Conservation (phyloP, 2,888 invertebrate species). For the Lycophotia porphyrea region DNA sequence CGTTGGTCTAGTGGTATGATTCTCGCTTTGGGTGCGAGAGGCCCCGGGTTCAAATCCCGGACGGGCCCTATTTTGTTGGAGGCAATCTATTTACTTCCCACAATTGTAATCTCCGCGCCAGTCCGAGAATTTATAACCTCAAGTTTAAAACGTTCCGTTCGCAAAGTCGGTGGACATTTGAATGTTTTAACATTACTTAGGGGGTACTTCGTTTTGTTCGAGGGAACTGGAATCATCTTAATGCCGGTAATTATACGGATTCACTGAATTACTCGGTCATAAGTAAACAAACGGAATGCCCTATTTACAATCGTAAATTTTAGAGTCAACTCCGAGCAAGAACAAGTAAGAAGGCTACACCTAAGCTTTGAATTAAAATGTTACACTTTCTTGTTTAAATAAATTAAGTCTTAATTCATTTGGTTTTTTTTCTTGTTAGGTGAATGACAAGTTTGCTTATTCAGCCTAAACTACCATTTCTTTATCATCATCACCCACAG, state of each 20-base stretch:
- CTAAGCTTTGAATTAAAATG: conserved; percentile 53
- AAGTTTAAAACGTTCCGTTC: conserved; percentile 76
- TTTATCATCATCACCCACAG: too few relatives aligned
- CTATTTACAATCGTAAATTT: conserved; percentile 90
- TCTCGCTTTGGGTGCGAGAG: conserved; percentile 90
- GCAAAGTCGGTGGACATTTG: conserved; percentile 84
- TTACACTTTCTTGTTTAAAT: conserved; percentile 25
- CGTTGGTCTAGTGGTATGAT: conserved; percentile 90
- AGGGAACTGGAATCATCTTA: conserved; percentile 88
- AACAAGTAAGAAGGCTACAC: conserved; percentile 37
- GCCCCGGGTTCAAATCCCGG: conserved; percentile 90
- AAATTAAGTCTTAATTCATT: conserved; percentile 13
- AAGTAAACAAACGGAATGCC: conserved; percentile 88
- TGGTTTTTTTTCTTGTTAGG: background rate
- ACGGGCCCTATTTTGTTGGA: conserved; percentile 79
- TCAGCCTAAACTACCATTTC: background rate
- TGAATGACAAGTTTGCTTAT: background rate
- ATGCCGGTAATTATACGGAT: conserved; percentile 90
- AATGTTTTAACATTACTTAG: conserved; percentile 89
- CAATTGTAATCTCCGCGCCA: conserved; percentile 77
- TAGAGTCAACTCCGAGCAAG: conserved; percentile 60
- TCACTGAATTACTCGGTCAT: conserved; percentile 89
- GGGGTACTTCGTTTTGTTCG: conserved; percentile 80
- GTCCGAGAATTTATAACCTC: conserved; percentile 85
- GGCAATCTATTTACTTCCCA: conserved; percentile 76